These are phyloP conservation scores for Autographa pulchrina DNA, from an alignment of 2,888 invertebrate species.

Conservation along the genomic window DNA sequence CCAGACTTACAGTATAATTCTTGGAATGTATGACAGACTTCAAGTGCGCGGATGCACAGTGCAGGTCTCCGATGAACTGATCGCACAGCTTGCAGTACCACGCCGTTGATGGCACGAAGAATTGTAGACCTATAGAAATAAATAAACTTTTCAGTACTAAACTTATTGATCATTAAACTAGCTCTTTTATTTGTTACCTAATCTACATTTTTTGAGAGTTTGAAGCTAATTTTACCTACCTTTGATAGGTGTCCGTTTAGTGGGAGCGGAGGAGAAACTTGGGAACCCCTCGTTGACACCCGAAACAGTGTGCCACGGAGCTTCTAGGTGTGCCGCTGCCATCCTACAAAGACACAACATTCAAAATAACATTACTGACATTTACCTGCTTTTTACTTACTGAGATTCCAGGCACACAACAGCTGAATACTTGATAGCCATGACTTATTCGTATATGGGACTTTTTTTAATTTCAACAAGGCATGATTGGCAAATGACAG, in stretches of 20 bases:
- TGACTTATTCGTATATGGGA: too few species aligned
- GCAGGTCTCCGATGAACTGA: slow-evolving; percentile 96
- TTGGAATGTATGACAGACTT: slow-evolving; percentile 94
- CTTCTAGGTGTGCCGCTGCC: slow-evolving; percentile 89
- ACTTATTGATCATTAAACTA: neutral
- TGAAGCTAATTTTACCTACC: slow-evolving; percentile 82
- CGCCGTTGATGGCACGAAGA: slow-evolving; percentile 95
- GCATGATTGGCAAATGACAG: too few species aligned
- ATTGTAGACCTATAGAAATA: slow-evolving; percentile 92
- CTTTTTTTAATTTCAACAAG: too few species aligned
- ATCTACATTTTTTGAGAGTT: neutral
- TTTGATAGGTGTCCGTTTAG: slow-evolving; percentile 95
- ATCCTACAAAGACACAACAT: slow-evolving; percentile 68
- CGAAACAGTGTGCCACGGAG: slow-evolving; percentile 93
- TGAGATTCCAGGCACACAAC: too few species aligned
- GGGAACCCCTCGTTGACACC: slow-evolving; percentile 91
- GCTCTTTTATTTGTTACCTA: too few species aligned
- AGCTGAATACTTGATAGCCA: too few species aligned
- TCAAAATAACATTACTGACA: neutral
- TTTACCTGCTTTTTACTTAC: too few species aligned
- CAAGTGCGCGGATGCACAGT: slow-evolving; percentile 96
- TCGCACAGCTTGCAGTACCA: slow-evolving; percentile 97
- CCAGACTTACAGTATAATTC: slow-evolving; percentile 92
- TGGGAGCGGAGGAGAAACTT: slow-evolving; percentile 91
- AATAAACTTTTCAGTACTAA: neutral